Conservation (phyloP, 2,888 invertebrate species). For the Nysson spinosus region DNA sequence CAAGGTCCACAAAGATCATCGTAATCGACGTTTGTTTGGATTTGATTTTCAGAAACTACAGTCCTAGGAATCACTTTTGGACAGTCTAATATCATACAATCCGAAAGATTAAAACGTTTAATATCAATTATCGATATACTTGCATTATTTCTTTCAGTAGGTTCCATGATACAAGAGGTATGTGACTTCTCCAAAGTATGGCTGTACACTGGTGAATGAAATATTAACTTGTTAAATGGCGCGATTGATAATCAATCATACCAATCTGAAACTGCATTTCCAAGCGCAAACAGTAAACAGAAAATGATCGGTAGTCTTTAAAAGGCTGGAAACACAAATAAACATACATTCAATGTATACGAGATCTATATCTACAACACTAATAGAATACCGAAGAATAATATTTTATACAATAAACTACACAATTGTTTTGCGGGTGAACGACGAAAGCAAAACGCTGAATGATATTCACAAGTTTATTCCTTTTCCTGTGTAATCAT, state of each 20-base stretch:
- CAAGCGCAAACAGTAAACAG: no score
- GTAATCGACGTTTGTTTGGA: conserved; percentile 61
- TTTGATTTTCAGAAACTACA: conserved; percentile 34
- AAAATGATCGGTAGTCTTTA: no score
- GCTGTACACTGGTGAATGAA: no score
- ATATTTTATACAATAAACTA: not conserved
- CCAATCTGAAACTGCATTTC: no score
- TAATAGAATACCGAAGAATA: not conserved
- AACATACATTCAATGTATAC: no score
- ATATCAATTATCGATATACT: conserved; percentile 26
- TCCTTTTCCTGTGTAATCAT: conserved; percentile 69
- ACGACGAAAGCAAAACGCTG: conserved; percentile 20
- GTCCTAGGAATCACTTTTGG: conserved; percentile 6
- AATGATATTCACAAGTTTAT: conserved; percentile 68
- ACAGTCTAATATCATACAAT: conserved; percentile 13
- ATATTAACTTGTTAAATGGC: no score
- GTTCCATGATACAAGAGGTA: no score
- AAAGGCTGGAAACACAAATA: no score
- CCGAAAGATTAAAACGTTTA: conserved; percentile 43
- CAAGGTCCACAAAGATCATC: conserved; percentile 66
- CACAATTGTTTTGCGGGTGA: not conserved
- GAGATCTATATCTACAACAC: no score
- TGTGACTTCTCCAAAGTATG: no score
- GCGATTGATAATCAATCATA: no score
- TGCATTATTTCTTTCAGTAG: no score